Percentiles rank a stretch among this genome's conserved stretches.
Conservation (phyloP, 2,113 vertebrate genomes). For the Bubo blakistoni region DNA sequence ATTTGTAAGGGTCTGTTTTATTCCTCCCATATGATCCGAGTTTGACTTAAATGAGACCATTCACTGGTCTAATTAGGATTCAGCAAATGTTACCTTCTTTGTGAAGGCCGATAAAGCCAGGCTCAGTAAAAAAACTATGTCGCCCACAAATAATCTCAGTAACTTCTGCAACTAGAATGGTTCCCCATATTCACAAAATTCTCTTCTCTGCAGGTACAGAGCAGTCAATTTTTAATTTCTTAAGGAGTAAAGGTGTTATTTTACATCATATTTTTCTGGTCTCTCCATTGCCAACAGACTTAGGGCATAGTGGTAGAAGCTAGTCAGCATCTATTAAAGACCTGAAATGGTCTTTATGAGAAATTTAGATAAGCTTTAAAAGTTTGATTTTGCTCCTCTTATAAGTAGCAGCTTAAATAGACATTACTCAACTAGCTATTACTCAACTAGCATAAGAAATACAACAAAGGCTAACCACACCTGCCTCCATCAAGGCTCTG, state of each 20-base stretch:
- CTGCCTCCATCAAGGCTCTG: neutral
- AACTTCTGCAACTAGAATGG: neutral
- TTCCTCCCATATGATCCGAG: neutral
- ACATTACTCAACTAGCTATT: neutral
- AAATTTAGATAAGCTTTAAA: neutral
- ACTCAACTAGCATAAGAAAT: neutral
- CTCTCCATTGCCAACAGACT: neutral
- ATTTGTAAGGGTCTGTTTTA: neutral
- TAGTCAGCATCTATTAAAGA: neutral
- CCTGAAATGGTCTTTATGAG: neutral
- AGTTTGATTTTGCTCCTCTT: neutral
- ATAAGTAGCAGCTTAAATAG: neutral
- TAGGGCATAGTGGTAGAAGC: neutral
- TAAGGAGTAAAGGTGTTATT: neutral
- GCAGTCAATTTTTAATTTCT: neutral
- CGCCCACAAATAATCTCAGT: neutral
- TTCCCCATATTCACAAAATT: neutral
- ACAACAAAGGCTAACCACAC: neutral
- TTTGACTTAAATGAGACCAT: slow-evolving; percentile 2
- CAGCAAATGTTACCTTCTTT: slow-evolving; percentile 11
- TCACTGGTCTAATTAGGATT: slow-evolving; percentile 12
- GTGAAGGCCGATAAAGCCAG: neutral
- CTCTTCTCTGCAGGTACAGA: neutral
- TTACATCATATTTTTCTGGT: neutral
- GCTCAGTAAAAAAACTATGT: neutral